phyloP scores from a whole-genome alignment of 2,113 vertebrate genomes.

The Callospermophilus lateralis region DNA sequence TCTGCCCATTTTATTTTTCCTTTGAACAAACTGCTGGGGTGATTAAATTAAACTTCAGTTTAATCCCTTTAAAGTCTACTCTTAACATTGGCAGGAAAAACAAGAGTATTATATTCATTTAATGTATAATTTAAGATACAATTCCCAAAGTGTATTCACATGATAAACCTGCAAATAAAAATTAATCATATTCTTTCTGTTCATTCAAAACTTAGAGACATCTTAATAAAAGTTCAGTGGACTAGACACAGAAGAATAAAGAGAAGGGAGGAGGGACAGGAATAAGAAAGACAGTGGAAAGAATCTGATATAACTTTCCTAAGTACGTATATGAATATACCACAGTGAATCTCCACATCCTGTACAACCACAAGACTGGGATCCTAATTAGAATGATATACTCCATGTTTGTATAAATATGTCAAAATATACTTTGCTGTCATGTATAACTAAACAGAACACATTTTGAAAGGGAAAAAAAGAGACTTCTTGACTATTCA shows the following conservation, averaged over 20 bases:
- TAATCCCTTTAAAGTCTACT: conserved; percentile 83
- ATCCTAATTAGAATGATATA: no score
- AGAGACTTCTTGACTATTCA: conserved; percentile 33
- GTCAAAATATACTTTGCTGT: no score
- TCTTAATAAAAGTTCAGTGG: no score
- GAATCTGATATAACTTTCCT: no score
- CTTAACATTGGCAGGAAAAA: conserved; percentile 65
- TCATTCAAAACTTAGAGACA: background rate
- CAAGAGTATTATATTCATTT: conserved; percentile 53
- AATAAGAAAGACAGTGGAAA: no score
- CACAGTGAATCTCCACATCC: no score
- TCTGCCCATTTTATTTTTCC: conserved; percentile 79
- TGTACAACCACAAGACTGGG: no score
- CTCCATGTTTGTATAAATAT: no score
- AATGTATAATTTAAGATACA: conserved; percentile 71
- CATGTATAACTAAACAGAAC: no score
- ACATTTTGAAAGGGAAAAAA: background rate
- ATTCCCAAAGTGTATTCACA: conserved; percentile 72
- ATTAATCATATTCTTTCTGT: conserved; percentile 42
- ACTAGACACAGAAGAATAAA: no score
- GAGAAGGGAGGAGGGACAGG: no score
- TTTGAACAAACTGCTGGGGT: conserved; percentile 70
- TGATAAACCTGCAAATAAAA: conserved; percentile 40
- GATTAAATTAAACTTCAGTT: conserved; percentile 82
- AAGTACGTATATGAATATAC: no score